These are phyloP conservation scores for Odontocerum albicorne DNA, from an alignment of 2,888 invertebrate genomes.

Conservation along the genomic window DNA sequence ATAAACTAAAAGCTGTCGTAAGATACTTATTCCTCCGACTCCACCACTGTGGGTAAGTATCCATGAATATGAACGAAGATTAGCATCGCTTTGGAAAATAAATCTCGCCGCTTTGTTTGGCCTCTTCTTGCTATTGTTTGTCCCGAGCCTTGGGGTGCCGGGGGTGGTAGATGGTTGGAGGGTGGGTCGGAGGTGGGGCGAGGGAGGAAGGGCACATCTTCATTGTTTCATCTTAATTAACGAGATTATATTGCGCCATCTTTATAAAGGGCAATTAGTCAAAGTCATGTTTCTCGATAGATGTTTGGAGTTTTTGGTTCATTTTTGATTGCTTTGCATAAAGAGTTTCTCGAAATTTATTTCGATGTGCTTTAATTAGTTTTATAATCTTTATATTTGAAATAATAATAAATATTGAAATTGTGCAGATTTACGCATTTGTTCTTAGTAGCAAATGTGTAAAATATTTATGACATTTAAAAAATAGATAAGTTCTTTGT, in stretches of 20 bases:
- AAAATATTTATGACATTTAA: too few species aligned
- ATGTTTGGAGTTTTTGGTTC: constrained; percentile 12
- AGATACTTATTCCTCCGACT: not conserved
- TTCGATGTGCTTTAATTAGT: too few species aligned
- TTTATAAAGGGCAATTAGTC: constrained; percentile 37
- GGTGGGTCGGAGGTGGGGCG: constrained; percentile 2
- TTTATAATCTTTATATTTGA: too few species aligned
- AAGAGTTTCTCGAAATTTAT: not conserved
- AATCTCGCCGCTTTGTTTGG: constrained; percentile 36
- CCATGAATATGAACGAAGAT: constrained; percentile 37
- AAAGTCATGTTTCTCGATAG: constrained; percentile 32
- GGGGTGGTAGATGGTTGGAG: constrained; percentile 5
- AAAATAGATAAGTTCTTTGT: too few species aligned
- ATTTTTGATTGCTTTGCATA: constrained; percentile 11
- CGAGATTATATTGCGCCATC: constrained; percentile 36
- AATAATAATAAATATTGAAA: too few species aligned
- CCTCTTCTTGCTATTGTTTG: constrained; percentile 29
- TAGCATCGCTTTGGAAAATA: constrained; percentile 36
- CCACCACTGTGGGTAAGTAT: constrained; percentile 25
- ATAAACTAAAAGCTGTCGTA: too few species aligned
- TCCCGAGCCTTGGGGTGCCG: not conserved
- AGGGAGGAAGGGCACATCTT: constrained; percentile 27
- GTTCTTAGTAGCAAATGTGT: too few species aligned
- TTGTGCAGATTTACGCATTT: too few species aligned
- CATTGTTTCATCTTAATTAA: constrained; percentile 38